Evolutionary conservation across 1,140 invertebrate genomes (phyloP), one percentile per base, ranked within the genome.

Genomic region (Oryctes rhinoceros): DNA sequence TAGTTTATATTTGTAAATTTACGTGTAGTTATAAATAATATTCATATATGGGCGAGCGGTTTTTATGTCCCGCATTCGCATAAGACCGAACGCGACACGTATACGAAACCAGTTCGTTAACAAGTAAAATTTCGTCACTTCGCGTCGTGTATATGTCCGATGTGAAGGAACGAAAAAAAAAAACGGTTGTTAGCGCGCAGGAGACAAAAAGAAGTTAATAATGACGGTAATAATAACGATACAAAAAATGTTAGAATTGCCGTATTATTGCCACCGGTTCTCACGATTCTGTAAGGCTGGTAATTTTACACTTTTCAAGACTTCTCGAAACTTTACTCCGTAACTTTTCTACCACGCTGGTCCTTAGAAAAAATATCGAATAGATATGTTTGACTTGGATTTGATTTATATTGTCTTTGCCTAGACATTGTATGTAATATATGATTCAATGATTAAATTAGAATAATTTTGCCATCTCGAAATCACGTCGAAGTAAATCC

Each of bases 201-300:
- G 65, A 71, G 65, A 71, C 65, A 71, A 71, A 37, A 71, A 71
- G 24, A 59, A 59, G 53, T 59, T 59, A 35, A 71, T 71, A 71
- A 71, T 71, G 35, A 37, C 24, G 20, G 65, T 71, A 71, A 71
- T 71, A 71, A 71, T 37, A 71, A 37, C 65, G 20, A 35, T 37
- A 71, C 37, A 67, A 67, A 71, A 71, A 24, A 10, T 24, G 35
- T 13, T 71, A 71, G 65, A 71, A 71, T 71, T 35, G 65, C 35
- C 24, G 13, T 71, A 71, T 71, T 71, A 71, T 71, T 37, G 65
- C 13, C 35, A 37, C 24, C 13, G 24, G 65, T 71, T 71, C 65
- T 71, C 65, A 71, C 24, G 65, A 71, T 71, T 71, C 35, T 35
- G 20, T 35, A 71, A 71, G 15, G 7, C 13, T 5, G 5, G 39